A percentile compares a stretch with the other conserved stretches of the same genome.
These are phyloP conservation scores for Brotula barbata DNA, from an alignment of 2,797 vertebrate genomes.

Conservation along the genomic window DNA sequence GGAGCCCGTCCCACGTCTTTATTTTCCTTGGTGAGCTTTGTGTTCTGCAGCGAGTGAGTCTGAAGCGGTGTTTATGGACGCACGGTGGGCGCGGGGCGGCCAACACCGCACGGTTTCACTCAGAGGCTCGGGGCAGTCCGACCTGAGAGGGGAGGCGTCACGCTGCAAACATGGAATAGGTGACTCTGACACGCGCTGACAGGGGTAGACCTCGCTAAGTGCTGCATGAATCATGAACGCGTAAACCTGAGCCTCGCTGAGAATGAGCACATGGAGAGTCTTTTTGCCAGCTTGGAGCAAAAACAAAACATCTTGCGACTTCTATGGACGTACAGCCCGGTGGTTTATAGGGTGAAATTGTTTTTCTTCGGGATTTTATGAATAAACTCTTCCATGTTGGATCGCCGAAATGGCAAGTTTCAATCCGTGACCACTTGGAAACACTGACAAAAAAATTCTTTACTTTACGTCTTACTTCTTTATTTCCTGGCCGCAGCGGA, in stretches of 20 bases:
- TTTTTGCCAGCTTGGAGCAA: slow-evolving; percentile 42
- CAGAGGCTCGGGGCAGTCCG: slow-evolving; percentile 42
- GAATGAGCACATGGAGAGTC: slow-evolving; percentile 50
- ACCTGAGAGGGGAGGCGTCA: slow-evolving; percentile 30
- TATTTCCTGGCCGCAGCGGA: slow-evolving; percentile 60
- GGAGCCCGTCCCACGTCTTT: slow-evolving; percentile 55
- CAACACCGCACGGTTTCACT: slow-evolving; percentile 49
- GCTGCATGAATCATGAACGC: slow-evolving; percentile 57
- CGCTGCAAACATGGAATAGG: slow-evolving; percentile 42
- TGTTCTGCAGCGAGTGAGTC: slow-evolving; percentile 61
- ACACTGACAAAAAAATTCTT: slow-evolving; percentile 54
- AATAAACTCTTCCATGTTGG: slow-evolving; percentile 66
- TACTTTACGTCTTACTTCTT: slow-evolving; percentile 12
- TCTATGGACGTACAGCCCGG: slow-evolving; percentile 45
- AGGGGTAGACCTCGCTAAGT: slow-evolving; percentile 38
- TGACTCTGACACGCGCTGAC: slow-evolving; percentile 53
- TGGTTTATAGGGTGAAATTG: slow-evolving; percentile 62
- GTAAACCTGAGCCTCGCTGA: slow-evolving; percentile 33
- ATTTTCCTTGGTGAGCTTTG: slow-evolving; percentile 67
- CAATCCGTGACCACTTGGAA: slow-evolving; percentile 63
- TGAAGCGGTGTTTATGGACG: slow-evolving; percentile 65
- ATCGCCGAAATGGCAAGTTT: slow-evolving; percentile 38
- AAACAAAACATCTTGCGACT: slow-evolving; percentile 30
- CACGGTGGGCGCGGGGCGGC: slow-evolving; percentile 44
- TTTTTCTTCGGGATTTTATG: slow-evolving; percentile 67